Conservation (phyloP, 1,140 invertebrate genomes). For the Dufourea novaeangliae region DNA sequence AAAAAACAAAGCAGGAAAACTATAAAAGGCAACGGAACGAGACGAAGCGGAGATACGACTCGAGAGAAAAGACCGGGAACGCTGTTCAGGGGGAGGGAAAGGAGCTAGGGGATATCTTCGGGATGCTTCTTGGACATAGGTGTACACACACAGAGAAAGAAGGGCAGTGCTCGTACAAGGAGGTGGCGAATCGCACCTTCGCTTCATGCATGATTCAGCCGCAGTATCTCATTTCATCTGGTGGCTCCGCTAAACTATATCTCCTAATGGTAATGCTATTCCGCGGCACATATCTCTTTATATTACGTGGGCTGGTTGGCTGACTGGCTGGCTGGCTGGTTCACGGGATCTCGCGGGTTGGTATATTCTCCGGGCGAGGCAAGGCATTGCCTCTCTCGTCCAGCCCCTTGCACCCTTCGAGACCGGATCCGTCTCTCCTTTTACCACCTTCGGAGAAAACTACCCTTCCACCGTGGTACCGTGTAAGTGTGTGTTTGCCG, state of each 20-base stretch:
- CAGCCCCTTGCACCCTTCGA: slow-evolving; percentile 31
- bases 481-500: slow-evolving; percentile 48
- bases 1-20: background rate
- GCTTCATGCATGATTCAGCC: slow-evolving; percentile 82
- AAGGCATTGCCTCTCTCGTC: slow-evolving; percentile 56
- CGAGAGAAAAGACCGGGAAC: slow-evolving; percentile 17
- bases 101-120: slow-evolving; percentile 14
- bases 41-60: slow-evolving; percentile 9
- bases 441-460: slow-evolving; percentile 60
- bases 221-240: slow-evolving; percentile 82
- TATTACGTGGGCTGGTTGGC: slow-evolving; percentile 77
- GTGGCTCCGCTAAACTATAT: slow-evolving; percentile 81
- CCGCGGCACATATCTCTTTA: slow-evolving; percentile 80
- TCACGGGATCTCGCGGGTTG: slow-evolving; percentile 69
- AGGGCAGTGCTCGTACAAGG: slow-evolving; percentile 23
- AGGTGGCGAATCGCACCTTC: slow-evolving; percentile 77
- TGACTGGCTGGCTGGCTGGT: slow-evolving; percentile 71
- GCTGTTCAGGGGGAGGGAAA: background rate
- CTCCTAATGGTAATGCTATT: slow-evolving; percentile 82
- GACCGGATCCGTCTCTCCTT: slow-evolving; percentile 28
- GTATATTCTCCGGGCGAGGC: slow-evolving; percentile 59
- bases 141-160: background rate
- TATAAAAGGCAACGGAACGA: background rate
- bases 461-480: slow-evolving; percentile 32
- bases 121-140: slow-evolving; percentile 31